Conservation (phyloP, 2,888 invertebrate genomes). For the Pseudococcus longispinus region DNA sequence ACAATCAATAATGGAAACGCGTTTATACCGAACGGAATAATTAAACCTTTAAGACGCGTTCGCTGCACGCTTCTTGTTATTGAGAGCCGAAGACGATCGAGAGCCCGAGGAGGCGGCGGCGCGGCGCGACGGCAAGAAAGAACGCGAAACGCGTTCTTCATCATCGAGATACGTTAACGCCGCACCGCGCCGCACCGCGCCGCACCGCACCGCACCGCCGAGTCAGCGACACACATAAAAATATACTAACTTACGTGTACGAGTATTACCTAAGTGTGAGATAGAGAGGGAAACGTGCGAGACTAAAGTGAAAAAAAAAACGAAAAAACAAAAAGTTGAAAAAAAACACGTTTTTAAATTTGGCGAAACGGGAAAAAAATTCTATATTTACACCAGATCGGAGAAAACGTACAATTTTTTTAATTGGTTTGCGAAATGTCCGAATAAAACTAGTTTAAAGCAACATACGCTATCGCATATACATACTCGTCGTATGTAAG, state of each 20-base stretch:
- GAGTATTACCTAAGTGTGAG: not conserved
- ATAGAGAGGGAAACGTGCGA: not conserved
- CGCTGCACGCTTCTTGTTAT: not conserved
- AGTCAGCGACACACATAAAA: not conserved
- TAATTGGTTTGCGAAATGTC: constrained; percentile 2
- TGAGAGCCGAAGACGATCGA: not conserved
- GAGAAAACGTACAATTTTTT: constrained; percentile 12
- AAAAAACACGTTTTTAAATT: constrained; percentile 14
- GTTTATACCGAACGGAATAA: constrained; percentile 16
- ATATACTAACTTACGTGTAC: not conserved
- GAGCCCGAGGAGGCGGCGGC: not conserved
- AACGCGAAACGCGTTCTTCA: constrained; percentile 2
- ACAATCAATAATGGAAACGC: constrained; percentile 31
- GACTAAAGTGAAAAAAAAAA: not conserved
- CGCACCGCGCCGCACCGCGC: not conserved
- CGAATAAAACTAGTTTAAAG: not conserved
- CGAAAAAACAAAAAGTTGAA: not conserved
- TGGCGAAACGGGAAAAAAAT: constrained; percentile 20
- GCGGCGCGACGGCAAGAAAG: not conserved
- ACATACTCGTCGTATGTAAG: too few relatives aligned
- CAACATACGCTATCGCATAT: not conserved
- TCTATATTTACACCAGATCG: not conserved
- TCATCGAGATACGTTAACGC: not conserved
- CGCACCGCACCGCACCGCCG: not conserved
- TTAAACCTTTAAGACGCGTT: constrained; percentile 23